A percentile compares a stretch with the other conserved stretches of the same genome.
These are phyloP conservation scores for Origma solitaria DNA, from an alignment of 2,113 vertebrate species.

Conservation along the genomic window DNA sequence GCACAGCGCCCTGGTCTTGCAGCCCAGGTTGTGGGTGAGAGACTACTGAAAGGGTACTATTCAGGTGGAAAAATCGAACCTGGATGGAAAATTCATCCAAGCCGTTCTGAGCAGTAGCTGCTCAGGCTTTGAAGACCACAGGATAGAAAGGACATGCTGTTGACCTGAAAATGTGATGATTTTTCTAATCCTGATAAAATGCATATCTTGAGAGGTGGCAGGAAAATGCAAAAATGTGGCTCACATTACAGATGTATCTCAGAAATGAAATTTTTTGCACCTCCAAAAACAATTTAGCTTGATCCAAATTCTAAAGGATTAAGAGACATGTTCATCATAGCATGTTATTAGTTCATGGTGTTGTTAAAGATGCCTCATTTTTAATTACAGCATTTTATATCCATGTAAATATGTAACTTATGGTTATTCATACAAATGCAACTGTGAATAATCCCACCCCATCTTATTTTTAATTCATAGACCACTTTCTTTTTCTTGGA, in stretches of 20 bases:
- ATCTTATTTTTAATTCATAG: not conserved
- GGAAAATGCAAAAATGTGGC: not conserved
- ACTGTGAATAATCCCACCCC: not conserved
- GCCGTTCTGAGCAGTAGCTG: not conserved
- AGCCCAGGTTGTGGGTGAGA: not conserved
- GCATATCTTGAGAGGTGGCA: accelerated
- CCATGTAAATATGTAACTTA: not conserved
- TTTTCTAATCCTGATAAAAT: not conserved
- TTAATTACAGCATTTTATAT: not conserved
- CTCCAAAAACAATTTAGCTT: not conserved
- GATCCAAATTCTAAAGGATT: not conserved
- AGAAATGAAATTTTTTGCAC: not conserved
- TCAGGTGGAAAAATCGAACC: not conserved
- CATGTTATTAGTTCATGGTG: not conserved
- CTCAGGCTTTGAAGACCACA: not conserved
- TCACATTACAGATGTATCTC: not conserved
- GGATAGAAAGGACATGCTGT: not conserved
- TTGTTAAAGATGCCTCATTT: not conserved
- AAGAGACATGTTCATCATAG: not conserved
- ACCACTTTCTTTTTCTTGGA: not conserved
- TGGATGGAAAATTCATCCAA: not conserved
- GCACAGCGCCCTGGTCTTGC: not conserved
- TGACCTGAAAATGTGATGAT: not conserved
- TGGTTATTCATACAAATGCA: not conserved
- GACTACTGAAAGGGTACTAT: not conserved